phyloP scores from a whole-genome alignment of 2,888 invertebrate species.

The Pogonocherus hispidulus region DNA sequence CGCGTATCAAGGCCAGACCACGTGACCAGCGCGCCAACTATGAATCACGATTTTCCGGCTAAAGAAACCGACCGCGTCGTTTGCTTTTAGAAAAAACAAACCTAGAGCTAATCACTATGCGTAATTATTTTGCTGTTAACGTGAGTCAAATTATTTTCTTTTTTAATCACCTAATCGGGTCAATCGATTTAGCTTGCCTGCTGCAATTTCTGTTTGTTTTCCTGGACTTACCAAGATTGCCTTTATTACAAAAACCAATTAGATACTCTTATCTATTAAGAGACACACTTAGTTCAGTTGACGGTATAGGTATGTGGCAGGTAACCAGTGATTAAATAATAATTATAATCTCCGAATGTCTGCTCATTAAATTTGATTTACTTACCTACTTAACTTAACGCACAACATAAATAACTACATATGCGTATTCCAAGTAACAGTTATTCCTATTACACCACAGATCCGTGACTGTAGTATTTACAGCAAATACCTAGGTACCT shows the following conservation, averaged over 20 bases:
- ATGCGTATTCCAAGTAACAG: not conserved
- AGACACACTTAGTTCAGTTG: slow-evolving; percentile 3
- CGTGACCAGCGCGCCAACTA: slow-evolving; percentile 59
- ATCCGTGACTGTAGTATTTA: not conserved
- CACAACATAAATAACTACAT: not conserved
- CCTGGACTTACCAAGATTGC: not conserved
- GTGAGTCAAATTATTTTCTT: slow-evolving; percentile 28
- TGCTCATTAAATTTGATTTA: not conserved
- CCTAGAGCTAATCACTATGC: not conserved
- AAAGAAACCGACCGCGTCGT: slow-evolving; percentile 22
- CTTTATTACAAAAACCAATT: slow-evolving; percentile 10
- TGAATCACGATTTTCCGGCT: slow-evolving; percentile 49
- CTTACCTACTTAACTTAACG: not conserved
- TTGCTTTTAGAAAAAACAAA: slow-evolving; percentile 7
- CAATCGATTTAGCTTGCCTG: slow-evolving; percentile 20
- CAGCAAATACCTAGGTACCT: not conserved
- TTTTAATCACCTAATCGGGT: slow-evolving; percentile 21
- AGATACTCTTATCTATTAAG: too few relatives aligned
- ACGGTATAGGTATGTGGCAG: too few relatives aligned
- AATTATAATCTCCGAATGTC: not conserved
- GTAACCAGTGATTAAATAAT: not conserved
- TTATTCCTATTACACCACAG: not conserved
- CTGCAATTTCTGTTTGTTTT: slow-evolving; percentile 12
- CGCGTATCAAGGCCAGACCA: slow-evolving; percentile 58
- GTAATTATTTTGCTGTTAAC: slow-evolving; percentile 15